Percentiles rank a stretch among this genome's conserved stretches.
These are phyloP conservation scores for Cynaeus angustus DNA, from an alignment of 2,888 invertebrate genomes.

Conservation along the genomic window DNA sequence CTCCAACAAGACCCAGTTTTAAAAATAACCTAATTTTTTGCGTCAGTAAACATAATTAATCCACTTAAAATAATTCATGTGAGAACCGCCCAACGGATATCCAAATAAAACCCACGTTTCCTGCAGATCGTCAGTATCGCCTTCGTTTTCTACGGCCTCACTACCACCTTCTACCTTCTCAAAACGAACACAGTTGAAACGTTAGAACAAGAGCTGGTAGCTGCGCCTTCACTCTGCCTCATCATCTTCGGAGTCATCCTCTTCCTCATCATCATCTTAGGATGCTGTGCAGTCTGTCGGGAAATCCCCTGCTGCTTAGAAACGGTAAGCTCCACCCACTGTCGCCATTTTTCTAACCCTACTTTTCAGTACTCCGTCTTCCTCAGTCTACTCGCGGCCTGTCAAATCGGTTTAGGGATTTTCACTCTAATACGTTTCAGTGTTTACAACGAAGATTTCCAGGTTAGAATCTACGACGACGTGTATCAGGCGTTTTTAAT, in stretches of 20 bases:
- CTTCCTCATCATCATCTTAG: slow-evolving; percentile 52
- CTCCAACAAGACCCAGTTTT: not conserved
- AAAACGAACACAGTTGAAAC: slow-evolving; percentile 47
- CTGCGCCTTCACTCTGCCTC: slow-evolving; percentile 50
- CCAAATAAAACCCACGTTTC: not conserved
- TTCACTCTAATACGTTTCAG: slow-evolving; percentile 41
- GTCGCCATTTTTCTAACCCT: not conserved
- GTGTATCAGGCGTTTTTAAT: slow-evolving; percentile 40
- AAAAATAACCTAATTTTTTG: slow-evolving; percentile 25
- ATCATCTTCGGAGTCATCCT: slow-evolving; percentile 50
- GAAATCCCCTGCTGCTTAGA: slow-evolving; percentile 55
- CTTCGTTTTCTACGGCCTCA: slow-evolving; percentile 49
- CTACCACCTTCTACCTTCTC: slow-evolving; percentile 47
- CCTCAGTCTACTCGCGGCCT: slow-evolving; percentile 53
- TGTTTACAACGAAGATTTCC: slow-evolving; percentile 29
- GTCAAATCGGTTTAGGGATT: slow-evolving; percentile 57
- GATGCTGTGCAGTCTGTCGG: slow-evolving; percentile 55
- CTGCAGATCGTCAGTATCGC: slow-evolving; percentile 53
- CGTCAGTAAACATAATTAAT: slow-evolving; percentile 28
- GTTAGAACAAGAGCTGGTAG: slow-evolving; percentile 48
- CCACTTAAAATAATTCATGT: slow-evolving; percentile 9
- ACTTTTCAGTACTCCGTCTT: slow-evolving; percentile 55
- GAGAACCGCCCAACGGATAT: slow-evolving; percentile 16
- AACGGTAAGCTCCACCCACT: slow-evolving; percentile 46
- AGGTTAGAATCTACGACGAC: slow-evolving; percentile 40